These are phyloP conservation scores for Erinaceus europaeus DNA, from an alignment of 2,113 vertebrate species.

Conservation along the genomic window DNA sequence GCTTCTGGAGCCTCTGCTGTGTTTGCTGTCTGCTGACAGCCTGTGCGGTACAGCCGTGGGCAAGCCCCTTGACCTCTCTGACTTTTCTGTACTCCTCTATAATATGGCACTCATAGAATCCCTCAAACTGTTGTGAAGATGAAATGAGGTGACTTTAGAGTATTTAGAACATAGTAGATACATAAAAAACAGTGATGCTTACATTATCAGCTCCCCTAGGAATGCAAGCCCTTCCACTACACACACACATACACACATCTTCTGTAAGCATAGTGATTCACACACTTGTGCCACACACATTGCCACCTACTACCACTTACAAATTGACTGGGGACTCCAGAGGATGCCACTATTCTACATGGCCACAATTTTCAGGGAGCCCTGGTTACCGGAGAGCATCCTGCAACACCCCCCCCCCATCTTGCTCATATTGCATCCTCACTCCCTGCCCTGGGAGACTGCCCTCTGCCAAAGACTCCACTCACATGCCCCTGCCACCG, in stretches of 20 bases:
- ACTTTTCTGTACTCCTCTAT: background rate
- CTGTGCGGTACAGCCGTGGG: background rate
- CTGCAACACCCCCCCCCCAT: background rate
- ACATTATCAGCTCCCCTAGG: background rate
- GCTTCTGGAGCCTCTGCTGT: background rate
- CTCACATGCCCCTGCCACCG: accelerated
- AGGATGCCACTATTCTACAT: background rate
- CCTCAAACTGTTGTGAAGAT: background rate
- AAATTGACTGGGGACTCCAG: background rate
- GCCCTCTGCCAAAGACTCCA: background rate
- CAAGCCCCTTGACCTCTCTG: background rate
- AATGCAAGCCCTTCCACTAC: background rate
- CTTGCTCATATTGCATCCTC: background rate
- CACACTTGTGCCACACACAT: background rate
- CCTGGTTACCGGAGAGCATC: background rate
- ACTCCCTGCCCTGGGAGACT: background rate
- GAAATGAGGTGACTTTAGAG: background rate
- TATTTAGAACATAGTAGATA: background rate
- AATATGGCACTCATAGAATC: accelerated
- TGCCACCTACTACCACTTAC: no score
- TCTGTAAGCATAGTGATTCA: no score
- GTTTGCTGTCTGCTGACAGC: background rate
- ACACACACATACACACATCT: background rate
- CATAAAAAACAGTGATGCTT: no score
- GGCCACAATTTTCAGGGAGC: background rate